Conservation (phyloP, 2,113 vertebrate species). For the Trematocara unimaculatum region DNA sequence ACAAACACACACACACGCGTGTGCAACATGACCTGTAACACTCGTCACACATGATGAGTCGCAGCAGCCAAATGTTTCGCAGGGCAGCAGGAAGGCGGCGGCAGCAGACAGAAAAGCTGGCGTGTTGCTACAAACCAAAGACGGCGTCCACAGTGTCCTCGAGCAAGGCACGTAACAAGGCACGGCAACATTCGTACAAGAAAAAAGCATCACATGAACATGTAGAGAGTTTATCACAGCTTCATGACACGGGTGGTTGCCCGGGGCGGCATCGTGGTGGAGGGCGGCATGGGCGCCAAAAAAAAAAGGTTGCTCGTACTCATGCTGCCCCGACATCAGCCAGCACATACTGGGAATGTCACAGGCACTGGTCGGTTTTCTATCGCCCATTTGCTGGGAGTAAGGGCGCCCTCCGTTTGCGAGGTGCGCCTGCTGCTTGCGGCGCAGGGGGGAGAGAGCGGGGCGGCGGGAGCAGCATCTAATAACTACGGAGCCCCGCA, state of each 20-base stretch:
- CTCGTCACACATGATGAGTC: not conserved
- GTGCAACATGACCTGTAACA: not conserved
- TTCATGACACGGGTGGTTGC: not conserved
- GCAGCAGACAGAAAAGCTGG: not conserved
- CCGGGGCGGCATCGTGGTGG: too few relatives aligned
- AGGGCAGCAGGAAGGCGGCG: not conserved
- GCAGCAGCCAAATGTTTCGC: constrained; percentile 19
- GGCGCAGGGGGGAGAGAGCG: too few relatives aligned
- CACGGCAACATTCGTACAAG: not conserved
- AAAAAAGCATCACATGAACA: not conserved
- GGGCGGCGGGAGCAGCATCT: too few relatives aligned
- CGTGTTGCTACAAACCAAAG: not conserved
- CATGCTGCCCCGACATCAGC: too few relatives aligned
- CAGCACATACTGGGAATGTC: too few relatives aligned
- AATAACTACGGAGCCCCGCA: too few relatives aligned
- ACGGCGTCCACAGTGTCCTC: not conserved
- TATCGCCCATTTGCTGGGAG: too few relatives aligned
- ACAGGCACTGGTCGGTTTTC: too few relatives aligned
- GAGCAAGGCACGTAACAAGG: not conserved
- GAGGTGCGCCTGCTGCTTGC: too few relatives aligned
- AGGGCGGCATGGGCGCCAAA: too few relatives aligned
- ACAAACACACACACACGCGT: not conserved
- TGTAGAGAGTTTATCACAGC: not conserved
- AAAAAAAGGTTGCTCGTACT: too few relatives aligned
- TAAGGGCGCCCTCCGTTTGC: too few relatives aligned